Evolutionary conservation across 2,113 vertebrate genomes (phyloP), one percentile per base, ranked within the genome.

Genomic region (Psilopsiagon aymara): DNA sequence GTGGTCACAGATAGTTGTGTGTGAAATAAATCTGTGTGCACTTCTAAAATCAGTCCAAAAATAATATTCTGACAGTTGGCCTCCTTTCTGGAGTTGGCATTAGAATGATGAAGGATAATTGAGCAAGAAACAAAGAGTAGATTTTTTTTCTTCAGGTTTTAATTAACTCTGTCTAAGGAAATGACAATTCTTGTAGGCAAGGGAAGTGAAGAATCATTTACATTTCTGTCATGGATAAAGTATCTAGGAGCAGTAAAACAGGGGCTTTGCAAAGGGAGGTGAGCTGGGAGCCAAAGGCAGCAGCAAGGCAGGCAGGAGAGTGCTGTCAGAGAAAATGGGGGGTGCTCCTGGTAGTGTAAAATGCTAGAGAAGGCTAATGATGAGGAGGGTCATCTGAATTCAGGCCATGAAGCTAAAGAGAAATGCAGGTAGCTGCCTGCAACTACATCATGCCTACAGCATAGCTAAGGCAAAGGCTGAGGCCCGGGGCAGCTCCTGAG

Each of bases 251-350:
- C 27, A 63, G n/a, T 7, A 33, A 53, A 70, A 52, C 29, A 63
- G 27, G 8, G 27, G 8, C 5, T 81, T 37, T 86, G 55, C 41
- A 28, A 68, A 87, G 23, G 23, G 15, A 43, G 9, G 7, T 59
- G 43, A 66, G 6, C 11, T 7, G n/a, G 37, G 24, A 81, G 52
- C 5, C 43, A 18, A 25, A 31, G 13, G 19, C 14, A 80, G 57
- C 25, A 46, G 7, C 33, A 20, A 75, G 29, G 6, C 27, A 49
- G 70, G 28, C 15, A 88, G 41, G 29, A 33, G 53, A 60, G 49
- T 7, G 55, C 28, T 9, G 4, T 19, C 35, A 51, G 62, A 0
- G 1, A 51, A 4, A n/a, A 19, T 1, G 17, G 2, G 7, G 1
- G 17, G 2, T 47, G 20, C 63, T 73, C 10, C 20, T 68, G 18